Base-by-base conservation (phyloP, 2,113 vertebrate genomes). In the Tachysurus vachellii region DNA sequence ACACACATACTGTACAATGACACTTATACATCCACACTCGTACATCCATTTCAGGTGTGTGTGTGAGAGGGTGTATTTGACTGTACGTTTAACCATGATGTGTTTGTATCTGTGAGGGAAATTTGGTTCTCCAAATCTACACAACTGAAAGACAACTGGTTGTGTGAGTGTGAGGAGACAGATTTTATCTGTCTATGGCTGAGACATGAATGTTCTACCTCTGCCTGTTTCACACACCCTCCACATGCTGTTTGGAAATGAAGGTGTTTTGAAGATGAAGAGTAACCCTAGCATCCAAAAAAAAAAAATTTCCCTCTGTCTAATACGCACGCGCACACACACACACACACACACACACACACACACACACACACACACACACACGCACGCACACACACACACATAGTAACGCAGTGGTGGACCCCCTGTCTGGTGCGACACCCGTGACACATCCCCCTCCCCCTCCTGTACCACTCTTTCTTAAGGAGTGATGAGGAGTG, bases 381-480 rank as follows among this genome's bases (percentile, higher is more conserved):
- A 36, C 36, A 36, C 36, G 2, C 36, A 36, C 76, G 59, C 54
- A 61, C 50, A 71, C 66, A 70, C 44, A 50, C 61, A 54, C 90
- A 86, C 68, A 61, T 89, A 50, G 47, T 9, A 50, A 86, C 87
- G 90, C 93, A 94, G 92, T 90, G 75, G 92, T 89, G 94, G 94
- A 96, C 93, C 95, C 81, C 96, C 96, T 79, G 89, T 93, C 64
- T 85, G 62, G 95, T 96, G 91, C 96, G 96, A 96, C 96, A 96
- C 90, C 85, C 94, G 47, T 54, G 59, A 91, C 91, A 94, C 93
- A 94, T 94, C 94, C 92, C 85, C 89, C 92, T 91, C 93, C 92
- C 95, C 95, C 93, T 95, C 95, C 31, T 59, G n/a, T 36, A 36
- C 54, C 95, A 94, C 95, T 95, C 96, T 84, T 93, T 95, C 94